Evolutionary conservation across 1,140 invertebrate genomes (phyloP).

Genomic region (Ptiloglossa arizonensis): DNA sequence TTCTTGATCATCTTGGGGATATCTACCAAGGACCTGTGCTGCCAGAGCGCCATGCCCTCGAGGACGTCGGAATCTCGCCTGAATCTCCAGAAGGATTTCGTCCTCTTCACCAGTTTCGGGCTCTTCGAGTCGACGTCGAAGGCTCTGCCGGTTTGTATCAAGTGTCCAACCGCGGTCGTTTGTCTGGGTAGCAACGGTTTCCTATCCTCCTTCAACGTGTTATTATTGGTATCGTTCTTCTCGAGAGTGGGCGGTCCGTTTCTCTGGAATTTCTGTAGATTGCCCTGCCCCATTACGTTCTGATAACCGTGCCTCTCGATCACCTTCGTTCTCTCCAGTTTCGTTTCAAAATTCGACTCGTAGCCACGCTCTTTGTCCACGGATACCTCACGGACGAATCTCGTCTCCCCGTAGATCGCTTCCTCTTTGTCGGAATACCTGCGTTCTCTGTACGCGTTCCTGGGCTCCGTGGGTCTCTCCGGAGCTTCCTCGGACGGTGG

Average conservation of each 20-base stretch:
- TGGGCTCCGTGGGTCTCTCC: constrained; percentile 72
- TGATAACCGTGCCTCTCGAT: constrained; percentile 74
- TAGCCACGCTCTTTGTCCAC: constrained; percentile 80
- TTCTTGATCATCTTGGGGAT: constrained; percentile 83
- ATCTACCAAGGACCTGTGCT: constrained; percentile 90
- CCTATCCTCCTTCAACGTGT: constrained; percentile 78
- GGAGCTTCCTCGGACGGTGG: constrained; percentile 79
- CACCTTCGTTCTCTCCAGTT: constrained; percentile 76
- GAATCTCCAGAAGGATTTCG: constrained; percentile 93
- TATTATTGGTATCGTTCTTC: constrained; percentile 84
- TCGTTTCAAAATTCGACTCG: constrained; percentile 81
- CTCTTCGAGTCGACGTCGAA: constrained; percentile 80
- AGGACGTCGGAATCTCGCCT: constrained; percentile 87
- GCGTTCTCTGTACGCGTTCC: constrained; percentile 63
- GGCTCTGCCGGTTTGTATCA: constrained; percentile 73
- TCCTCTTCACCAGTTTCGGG: constrained; percentile 86
- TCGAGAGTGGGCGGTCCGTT: constrained; percentile 70
- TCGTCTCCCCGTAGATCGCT: constrained; percentile 75
- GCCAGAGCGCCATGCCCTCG: constrained; percentile 92
- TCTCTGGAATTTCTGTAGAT: constrained; percentile 50
- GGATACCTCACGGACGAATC: constrained; percentile 49
- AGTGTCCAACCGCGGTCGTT: constrained; percentile 74
- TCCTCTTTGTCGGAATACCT: constrained; percentile 78
- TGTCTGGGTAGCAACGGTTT: constrained; percentile 68
- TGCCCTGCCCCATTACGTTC: constrained; percentile 5